Evolutionary conservation across 2,113 vertebrate genomes (phyloP).

Genomic region (Cinclus mexicanus): DNA sequence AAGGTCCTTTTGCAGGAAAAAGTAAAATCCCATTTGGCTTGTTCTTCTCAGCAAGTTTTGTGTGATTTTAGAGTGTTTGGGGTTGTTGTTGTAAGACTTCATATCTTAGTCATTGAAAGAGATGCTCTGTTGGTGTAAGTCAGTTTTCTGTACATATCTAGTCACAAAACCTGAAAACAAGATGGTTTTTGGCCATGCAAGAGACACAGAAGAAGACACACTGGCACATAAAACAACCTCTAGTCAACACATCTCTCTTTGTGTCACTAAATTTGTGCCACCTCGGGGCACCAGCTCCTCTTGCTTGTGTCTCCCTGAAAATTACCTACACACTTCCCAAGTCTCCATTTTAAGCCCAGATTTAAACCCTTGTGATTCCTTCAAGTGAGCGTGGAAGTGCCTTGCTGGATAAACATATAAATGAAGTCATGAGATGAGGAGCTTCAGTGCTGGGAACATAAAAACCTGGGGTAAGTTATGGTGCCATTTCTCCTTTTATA

Average conservation of each 20-base stretch:
- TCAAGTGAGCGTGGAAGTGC: background rate
- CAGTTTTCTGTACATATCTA: background rate
- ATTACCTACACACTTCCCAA: background rate
- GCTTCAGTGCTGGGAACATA: background rate
- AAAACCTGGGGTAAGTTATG: background rate
- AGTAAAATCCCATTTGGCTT: background rate
- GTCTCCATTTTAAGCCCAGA: background rate
- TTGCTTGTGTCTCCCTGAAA: background rate
- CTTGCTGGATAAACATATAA: background rate
- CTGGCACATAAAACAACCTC: background rate
- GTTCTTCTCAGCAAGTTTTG: background rate
- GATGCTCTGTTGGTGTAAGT: background rate
- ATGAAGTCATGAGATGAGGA: background rate
- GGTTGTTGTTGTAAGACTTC: background rate
- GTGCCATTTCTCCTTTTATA: constrained; percentile 4
- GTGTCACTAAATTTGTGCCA: background rate
- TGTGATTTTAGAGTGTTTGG: background rate
- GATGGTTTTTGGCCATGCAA: background rate
- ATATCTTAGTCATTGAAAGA: background rate
- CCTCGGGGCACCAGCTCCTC: background rate
- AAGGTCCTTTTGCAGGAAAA: background rate
- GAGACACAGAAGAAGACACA: background rate
- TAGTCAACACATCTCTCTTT: background rate
- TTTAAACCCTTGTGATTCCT: background rate
- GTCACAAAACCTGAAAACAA: background rate